Evolutionary conservation across 2,888 invertebrate genomes (phyloP).

Genomic region (Dascillus cervinus): DNA sequence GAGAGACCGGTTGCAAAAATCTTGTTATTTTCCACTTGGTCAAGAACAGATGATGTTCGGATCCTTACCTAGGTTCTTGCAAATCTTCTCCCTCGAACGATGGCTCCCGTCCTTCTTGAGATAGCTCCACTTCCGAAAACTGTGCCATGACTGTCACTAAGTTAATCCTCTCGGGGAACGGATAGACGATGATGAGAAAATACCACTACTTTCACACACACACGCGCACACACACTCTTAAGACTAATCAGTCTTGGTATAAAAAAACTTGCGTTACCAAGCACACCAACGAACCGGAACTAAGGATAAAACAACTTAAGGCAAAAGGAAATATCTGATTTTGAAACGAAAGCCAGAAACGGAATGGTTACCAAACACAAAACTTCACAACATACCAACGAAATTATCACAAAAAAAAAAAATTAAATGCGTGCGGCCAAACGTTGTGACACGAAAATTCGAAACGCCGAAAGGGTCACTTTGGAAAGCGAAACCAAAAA

Average conservation of each 20-base stretch:
- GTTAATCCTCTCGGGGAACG: conserved; percentile 9
- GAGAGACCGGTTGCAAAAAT: too few relatives aligned
- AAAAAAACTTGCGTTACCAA: conserved; percentile 15
- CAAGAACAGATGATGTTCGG: too few relatives aligned
- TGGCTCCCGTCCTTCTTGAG: conserved; percentile 62
- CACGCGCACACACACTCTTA: conserved; percentile 28
- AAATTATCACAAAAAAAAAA: conserved; percentile 23
- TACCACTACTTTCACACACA: conserved; percentile 8
- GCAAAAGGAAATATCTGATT: conserved; percentile 20
- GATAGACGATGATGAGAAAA: conserved; percentile 4
- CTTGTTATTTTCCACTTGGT: too few relatives aligned
- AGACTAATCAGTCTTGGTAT: conserved; percentile 35
- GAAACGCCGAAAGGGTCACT: conserved; percentile 42
- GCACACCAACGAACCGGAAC: conserved; percentile 18
- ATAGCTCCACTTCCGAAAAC: conserved; percentile 53
- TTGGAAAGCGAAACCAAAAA: conserved; percentile 43
- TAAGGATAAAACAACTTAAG: conserved; percentile 16
- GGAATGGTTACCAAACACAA: conserved; percentile 19
- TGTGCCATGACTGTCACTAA: conserved; percentile 27
- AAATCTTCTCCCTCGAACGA: conserved; percentile 61
- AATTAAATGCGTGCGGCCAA: conserved; percentile 11
- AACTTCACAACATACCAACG: conserved; percentile 29
- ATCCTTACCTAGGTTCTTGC: conserved; percentile 51
- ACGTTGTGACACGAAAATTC: conserved; percentile 23
- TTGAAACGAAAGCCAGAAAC: conserved; percentile 19